Evolutionary conservation across 2,797 vertebrate species (phyloP).

Genomic region (Mus minutoides): DNA sequence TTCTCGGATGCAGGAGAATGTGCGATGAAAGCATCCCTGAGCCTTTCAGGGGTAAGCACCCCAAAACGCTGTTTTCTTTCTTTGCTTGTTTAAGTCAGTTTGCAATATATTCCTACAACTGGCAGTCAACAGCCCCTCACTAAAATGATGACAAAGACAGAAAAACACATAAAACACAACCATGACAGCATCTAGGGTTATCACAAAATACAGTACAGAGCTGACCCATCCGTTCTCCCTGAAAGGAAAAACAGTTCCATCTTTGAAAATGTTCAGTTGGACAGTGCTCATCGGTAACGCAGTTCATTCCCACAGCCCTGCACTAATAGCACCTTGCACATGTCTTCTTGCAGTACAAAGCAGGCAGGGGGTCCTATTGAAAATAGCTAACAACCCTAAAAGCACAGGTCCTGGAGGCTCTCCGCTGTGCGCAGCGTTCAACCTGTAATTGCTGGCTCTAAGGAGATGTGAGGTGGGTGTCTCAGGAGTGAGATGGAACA

Average conservation of each 20-base stretch:
- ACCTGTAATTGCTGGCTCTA: neutral
- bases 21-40: neutral
- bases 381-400: constrained; percentile 55
- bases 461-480: neutral
- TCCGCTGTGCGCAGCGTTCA: constrained; percentile 21
- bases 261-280: neutral
- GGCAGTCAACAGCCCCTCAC: neutral
- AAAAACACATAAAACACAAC: neutral
- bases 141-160: constrained; percentile 37
- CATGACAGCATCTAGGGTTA: neutral
- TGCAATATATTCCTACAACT: neutral
- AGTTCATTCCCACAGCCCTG: neutral
- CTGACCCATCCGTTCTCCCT: too few species aligned
- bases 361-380: constrained; percentile 44
- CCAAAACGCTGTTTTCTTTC: neutral
- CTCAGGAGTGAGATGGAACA: neutral
- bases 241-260: neutral
- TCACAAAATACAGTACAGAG: neutral
- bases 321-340: neutral
- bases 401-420: neutral
- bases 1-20: neutral
- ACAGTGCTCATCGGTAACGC: neutral
- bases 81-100: neutral
- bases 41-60: neutral
- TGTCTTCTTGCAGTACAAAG: neutral